Conservation (phyloP, 2,113 vertebrate genomes). For the Gymnorhina tibicen region DNA sequence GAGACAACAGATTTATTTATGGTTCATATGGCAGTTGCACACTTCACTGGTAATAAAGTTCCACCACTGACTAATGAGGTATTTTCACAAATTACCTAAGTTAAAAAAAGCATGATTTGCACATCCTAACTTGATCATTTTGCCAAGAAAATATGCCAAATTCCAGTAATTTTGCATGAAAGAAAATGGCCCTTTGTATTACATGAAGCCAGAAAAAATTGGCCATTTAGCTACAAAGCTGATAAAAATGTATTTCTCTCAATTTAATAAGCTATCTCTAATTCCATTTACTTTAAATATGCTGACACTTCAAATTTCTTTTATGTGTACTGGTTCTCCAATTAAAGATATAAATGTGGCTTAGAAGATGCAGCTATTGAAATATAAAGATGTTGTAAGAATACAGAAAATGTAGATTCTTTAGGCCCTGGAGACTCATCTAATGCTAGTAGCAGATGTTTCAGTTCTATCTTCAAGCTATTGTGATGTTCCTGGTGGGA, state of each 20-base stretch:
- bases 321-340: not conserved
- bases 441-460: conserved; percentile 19
- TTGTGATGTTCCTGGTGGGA: not conserved
- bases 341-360: not conserved
- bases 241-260: not conserved
- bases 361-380: not conserved
- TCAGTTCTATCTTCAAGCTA: not conserved
- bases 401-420: not conserved
- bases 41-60: not conserved
- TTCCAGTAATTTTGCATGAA: not conserved
- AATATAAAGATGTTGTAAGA: not conserved
- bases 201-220: not conserved
- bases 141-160: not conserved
- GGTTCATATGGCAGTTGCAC: not conserved
- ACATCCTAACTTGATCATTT: not conserved
- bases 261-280: not conserved
- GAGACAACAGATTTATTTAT: not conserved
- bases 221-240: not conserved
- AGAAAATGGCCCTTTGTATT: not conserved
- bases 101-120: not conserved
- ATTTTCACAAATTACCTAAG: not conserved
- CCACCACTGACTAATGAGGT: not conserved
- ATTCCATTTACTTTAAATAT: not conserved
- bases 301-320: not conserved
- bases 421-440: not conserved